Conservation (phyloP, 2,113 vertebrate species). For the Psilopogon haemacephalus region DNA sequence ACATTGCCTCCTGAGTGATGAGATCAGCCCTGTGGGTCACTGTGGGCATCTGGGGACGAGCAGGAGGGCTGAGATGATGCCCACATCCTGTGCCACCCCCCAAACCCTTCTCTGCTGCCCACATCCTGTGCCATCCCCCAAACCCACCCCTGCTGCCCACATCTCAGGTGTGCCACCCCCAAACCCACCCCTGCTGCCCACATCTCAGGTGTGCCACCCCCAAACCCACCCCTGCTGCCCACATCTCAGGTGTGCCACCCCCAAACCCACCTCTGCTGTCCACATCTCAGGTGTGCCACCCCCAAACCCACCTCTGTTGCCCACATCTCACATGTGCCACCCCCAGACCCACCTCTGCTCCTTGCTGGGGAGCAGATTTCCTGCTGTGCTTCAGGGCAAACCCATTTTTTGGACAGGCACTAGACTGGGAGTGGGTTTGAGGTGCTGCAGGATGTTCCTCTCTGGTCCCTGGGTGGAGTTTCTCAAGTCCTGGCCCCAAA, state of each 20-base stretch:
- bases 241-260: too few species aligned
- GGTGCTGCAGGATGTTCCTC: not conserved
- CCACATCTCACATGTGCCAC: too few species aligned
- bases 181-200: not conserved
- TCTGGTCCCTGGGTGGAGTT: accelerated
- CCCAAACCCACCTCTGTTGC: too few species aligned
- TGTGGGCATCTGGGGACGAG: not conserved
- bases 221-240: not conserved
- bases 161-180: too few species aligned
- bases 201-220: too few species aligned
- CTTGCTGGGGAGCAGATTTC: not conserved
- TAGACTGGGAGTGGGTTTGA: not conserved
- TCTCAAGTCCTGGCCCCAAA: not conserved
- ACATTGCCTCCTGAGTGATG: accelerated
- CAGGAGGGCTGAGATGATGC: not conserved
- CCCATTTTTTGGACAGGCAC: not conserved
- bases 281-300: too few species aligned
- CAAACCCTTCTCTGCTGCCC: not conserved
- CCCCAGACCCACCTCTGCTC: not conserved
- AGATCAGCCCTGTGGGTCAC: not conserved
- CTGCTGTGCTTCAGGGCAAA: accelerated
- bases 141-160: not conserved
- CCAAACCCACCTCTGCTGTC: not conserved
- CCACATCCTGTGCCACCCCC: not conserved
- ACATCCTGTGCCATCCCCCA: accelerated